Conservation (phyloP, 2,888 invertebrate genomes). For the Eremobia ochroleuca region DNA sequence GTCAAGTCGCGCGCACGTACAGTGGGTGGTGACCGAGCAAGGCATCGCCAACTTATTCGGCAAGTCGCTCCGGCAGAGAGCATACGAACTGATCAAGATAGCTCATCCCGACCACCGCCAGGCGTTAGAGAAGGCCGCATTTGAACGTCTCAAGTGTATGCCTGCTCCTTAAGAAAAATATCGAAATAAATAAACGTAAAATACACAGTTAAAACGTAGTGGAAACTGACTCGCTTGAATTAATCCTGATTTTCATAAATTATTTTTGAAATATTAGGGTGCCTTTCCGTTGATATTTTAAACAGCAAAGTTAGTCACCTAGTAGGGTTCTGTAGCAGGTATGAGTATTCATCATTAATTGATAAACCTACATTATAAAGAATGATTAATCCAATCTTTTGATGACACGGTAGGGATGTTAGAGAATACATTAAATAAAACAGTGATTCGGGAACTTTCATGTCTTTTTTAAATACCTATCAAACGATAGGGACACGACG, state of each 20-base stretch:
- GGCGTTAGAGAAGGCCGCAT: slow-evolving; percentile 96
- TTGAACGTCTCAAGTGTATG: slow-evolving; percentile 95
- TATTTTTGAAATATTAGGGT: not conserved
- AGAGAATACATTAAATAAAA: not conserved
- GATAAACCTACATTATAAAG: not conserved
- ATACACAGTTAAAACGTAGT: slow-evolving; percentile 5
- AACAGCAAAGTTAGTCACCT: not conserved
- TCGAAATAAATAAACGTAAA: not conserved
- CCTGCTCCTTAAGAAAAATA: slow-evolving; percentile 90
- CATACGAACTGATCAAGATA: slow-evolving; percentile 96
- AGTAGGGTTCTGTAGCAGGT: not conserved
- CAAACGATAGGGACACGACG: slow-evolving; percentile 1
- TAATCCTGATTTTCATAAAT: slow-evolving; percentile 9
- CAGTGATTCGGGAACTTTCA: slow-evolving; percentile 3
- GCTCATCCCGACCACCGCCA: slow-evolving; percentile 97
- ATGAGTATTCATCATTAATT: not conserved
- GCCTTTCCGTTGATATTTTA: not conserved
- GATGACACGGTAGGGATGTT: too few species aligned
- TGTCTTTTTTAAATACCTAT: slow-evolving; percentile 4
- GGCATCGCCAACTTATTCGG: slow-evolving; percentile 98
- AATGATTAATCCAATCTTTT: not conserved
- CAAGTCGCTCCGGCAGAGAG: slow-evolving; percentile 96
- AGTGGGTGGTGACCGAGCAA: slow-evolving; percentile 98
- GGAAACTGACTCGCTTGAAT: slow-evolving; percentile 22
- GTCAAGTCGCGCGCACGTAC: slow-evolving; percentile 97